These are phyloP conservation scores for Cosmopolites sordidus DNA, from an alignment of 2,888 invertebrate species.

Conservation along the genomic window DNA sequence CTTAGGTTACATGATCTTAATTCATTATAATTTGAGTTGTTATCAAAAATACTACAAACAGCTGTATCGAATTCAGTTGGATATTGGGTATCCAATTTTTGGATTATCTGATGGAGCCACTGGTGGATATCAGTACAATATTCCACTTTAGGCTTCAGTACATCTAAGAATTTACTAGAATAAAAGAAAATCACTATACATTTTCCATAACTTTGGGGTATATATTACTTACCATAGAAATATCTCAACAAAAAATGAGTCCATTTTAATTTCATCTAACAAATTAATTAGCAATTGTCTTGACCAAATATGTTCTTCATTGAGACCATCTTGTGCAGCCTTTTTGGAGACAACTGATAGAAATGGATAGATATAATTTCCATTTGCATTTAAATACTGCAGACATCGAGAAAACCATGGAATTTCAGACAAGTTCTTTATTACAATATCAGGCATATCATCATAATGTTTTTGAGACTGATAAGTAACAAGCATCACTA, in stretches of 20 bases:
- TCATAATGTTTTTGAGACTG: conserved; percentile 55
- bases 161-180: conserved; percentile 40
- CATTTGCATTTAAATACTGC: conserved; percentile 53
- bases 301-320: conserved; percentile 49
- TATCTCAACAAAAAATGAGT: conserved; percentile 52
- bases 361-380: conserved; percentile 56
- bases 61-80: conserved; percentile 67
- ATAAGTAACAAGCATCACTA: conserved; percentile 66
- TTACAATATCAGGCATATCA: conserved; percentile 51
- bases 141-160: conserved; percentile 24
- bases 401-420: conserved; percentile 52
- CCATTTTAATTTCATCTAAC: conserved; percentile 58
- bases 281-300: conserved; percentile 56
- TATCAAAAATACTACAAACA: conserved; percentile 55
- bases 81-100: conserved; percentile 65
- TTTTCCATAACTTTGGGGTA: too few species aligned
- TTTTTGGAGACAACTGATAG: conserved; percentile 55
- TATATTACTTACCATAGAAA: conserved; percentile 55
- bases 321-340: conserved; percentile 52
- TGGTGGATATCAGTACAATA: conserved; percentile 30
- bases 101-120: conserved; percentile 49
- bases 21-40: conserved; percentile 24
- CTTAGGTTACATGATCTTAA: conserved; percentile 15
- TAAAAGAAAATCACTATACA: too few species aligned
- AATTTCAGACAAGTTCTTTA: conserved; percentile 51